Conservation (phyloP, 2,888 invertebrate species). For the Furcula furcula region DNA sequence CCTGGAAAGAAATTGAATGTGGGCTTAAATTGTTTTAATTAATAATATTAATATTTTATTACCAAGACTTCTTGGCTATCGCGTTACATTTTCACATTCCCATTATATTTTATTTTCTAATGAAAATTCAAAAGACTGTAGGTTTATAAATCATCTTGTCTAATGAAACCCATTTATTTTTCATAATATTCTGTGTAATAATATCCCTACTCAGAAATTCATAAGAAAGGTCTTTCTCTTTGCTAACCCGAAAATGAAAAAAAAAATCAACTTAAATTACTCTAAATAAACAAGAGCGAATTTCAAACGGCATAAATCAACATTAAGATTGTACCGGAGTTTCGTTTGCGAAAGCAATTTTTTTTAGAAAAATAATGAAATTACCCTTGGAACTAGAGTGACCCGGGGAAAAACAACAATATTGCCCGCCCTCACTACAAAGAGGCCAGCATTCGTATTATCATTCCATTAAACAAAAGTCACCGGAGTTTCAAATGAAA, state of each 20-base stretch:
- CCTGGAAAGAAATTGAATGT: too few relatives aligned
- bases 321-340: constrained; percentile 58
- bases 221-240: constrained; percentile 16
- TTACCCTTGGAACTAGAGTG: constrained; percentile 76
- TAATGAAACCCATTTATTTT: too few relatives aligned
- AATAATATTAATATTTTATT: too few relatives aligned
- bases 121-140: too few relatives aligned
- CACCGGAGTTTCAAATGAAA: constrained; percentile 79
- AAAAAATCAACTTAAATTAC: constrained; percentile 40
- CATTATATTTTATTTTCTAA: too few relatives aligned
- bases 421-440: constrained; percentile 73
- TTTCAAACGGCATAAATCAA: constrained; percentile 58
- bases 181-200: too few relatives aligned
- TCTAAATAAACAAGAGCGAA: constrained; percentile 47
- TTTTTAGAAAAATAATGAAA: constrained; percentile 68
- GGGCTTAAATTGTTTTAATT: too few relatives aligned
- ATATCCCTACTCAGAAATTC: constrained; percentile 15
- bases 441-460: constrained; percentile 78
- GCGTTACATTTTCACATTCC: too few relatives aligned
- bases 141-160: too few relatives aligned
- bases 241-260: constrained; percentile 28
- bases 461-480: constrained; percentile 82
- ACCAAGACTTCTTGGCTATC: too few relatives aligned
- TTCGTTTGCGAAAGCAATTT: constrained; percentile 61
- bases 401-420: constrained; percentile 75